phyloP scores from a whole-genome alignment of 2,797 vertebrate genomes.

The Galago senegalensis region DNA sequence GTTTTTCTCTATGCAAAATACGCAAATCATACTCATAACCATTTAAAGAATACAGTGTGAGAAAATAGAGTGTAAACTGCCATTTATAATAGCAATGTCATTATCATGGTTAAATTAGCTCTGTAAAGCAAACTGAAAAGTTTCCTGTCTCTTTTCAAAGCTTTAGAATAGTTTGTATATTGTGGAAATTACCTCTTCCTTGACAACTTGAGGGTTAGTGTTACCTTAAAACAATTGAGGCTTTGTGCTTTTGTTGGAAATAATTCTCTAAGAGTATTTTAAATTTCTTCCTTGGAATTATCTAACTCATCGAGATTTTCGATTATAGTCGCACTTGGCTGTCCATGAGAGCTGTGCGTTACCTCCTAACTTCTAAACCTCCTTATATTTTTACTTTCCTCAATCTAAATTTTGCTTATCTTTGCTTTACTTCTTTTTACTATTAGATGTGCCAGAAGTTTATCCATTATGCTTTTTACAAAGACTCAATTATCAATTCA shows the following conservation, averaged over 20 bases:
- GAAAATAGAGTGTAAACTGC: background rate
- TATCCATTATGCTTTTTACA: background rate
- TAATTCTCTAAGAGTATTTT: slow-evolving; percentile 24
- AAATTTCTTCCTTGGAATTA: background rate
- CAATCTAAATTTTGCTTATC: slow-evolving; percentile 36
- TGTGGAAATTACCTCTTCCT: background rate
- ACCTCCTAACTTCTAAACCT: background rate
- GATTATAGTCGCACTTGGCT: background rate
- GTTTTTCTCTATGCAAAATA: slow-evolving; percentile 6
- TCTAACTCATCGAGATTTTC: slow-evolving; percentile 32
- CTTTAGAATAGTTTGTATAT: background rate
- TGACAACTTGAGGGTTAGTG: background rate
- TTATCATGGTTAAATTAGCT: background rate
- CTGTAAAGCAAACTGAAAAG: background rate
- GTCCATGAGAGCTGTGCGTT: background rate
- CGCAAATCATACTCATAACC: background rate
- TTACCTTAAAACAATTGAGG: background rate
- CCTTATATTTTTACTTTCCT: background rate
- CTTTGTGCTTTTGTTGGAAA: slow-evolving; percentile 1
- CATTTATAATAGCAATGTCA: background rate
- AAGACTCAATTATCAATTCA: slow-evolving; percentile 36
- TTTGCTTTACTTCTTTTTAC: slow-evolving; percentile 50
- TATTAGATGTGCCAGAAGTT: slow-evolving; percentile 22
- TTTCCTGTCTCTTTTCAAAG: background rate
- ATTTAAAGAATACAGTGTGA: background rate